Evolutionary conservation across 92 coral and sea anemone species (phyloP).

Genomic region (Umimayanthus kanabou): DNA sequence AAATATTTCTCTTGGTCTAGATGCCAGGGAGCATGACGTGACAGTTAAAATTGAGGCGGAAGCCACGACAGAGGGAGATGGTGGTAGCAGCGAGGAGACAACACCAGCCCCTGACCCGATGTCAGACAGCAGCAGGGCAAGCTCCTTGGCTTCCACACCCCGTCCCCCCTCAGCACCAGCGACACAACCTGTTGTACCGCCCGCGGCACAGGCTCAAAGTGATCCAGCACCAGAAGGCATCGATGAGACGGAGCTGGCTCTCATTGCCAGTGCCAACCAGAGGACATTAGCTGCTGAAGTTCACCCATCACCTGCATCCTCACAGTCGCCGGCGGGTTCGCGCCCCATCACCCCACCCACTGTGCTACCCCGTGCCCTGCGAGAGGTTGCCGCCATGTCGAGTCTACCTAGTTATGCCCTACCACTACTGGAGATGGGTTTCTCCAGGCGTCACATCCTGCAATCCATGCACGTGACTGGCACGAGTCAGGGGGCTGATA

Average conservation of each 20-base stretch:
- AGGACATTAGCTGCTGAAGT: slow-evolving; percentile 22
- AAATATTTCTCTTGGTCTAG: neutral
- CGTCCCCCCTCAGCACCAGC: slow-evolving; percentile 28
- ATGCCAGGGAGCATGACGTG: slow-evolving; percentile 6
- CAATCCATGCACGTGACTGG: slow-evolving; percentile 87
- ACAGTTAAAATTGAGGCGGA: slow-evolving; percentile 26
- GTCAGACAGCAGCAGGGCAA: slow-evolving; percentile 71
- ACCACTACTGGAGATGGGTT: slow-evolving; percentile 89
- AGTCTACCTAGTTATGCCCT: slow-evolving; percentile 69
- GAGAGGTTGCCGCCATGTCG: slow-evolving; percentile 77
- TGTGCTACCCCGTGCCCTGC: slow-evolving; percentile 65
- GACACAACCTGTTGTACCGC: neutral
- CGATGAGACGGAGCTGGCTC: slow-evolving; percentile 1
- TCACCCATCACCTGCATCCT: slow-evolving; percentile 41
- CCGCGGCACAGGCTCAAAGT: neutral
- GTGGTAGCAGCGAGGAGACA: slow-evolving; percentile 37
- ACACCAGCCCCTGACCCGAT: slow-evolving; percentile 63
- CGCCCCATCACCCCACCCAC: slow-evolving; percentile 74
- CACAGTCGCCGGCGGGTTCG: slow-evolving; percentile 43
- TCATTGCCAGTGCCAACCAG: slow-evolving; percentile 35
- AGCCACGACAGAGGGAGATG: slow-evolving; percentile 2
- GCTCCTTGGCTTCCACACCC: slow-evolving; percentile 61
- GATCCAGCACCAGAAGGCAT: slow-evolving; percentile 30
- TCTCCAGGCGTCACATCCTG: slow-evolving; percentile 75
- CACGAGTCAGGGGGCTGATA: slow-evolving; percentile 65